Percentiles rank a stretch among this genome's conserved stretches.
Evolutionary conservation across 2,888 invertebrate genomes (phyloP).

Genomic region (Phrixothrix hirtus): DNA sequence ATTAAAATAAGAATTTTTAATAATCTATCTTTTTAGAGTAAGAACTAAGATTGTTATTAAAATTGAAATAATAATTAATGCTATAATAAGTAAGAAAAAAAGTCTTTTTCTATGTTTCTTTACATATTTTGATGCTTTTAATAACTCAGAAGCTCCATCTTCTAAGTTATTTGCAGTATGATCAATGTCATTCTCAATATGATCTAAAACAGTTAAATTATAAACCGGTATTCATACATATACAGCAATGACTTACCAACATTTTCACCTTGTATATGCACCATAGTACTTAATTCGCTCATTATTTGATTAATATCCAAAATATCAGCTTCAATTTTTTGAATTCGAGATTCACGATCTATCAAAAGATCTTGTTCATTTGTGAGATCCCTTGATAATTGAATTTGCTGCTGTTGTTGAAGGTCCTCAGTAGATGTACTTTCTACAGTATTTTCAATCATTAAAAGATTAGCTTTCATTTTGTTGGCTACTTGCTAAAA

Average conservation of each 20-base stretch:
- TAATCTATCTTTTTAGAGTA: slow-evolving; percentile 43
- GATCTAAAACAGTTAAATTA: slow-evolving; percentile 62
- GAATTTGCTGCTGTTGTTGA: slow-evolving; percentile 54
- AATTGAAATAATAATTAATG: slow-evolving; percentile 66
- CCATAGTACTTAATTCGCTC: slow-evolving; percentile 71
- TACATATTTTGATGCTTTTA: slow-evolving; percentile 81
- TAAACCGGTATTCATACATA: not conserved
- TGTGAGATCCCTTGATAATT: slow-evolving; percentile 64
- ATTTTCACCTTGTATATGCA: slow-evolving; percentile 71
- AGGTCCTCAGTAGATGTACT: slow-evolving; percentile 45
- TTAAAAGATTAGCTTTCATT: slow-evolving; percentile 66
- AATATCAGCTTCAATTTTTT: slow-evolving; percentile 79
- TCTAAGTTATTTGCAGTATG: slow-evolving; percentile 75
- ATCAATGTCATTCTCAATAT: slow-evolving; percentile 82
- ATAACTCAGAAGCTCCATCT: slow-evolving; percentile 74
- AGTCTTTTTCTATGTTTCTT: slow-evolving; percentile 76
- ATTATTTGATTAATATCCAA: slow-evolving; percentile 84
- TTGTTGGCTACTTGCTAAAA: slow-evolving; percentile 66
- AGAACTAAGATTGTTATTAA: slow-evolving; percentile 66
- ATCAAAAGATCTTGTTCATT: slow-evolving; percentile 79
- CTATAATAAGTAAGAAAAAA: slow-evolving; percentile 70
- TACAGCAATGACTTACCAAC: slow-evolving; percentile 65
- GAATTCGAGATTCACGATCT: slow-evolving; percentile 79
- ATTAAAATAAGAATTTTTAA: not conserved
- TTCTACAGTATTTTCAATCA: slow-evolving; percentile 49